Conservation (phyloP, 2,797 vertebrate genomes). For the Cossypha dichroa region DNA sequence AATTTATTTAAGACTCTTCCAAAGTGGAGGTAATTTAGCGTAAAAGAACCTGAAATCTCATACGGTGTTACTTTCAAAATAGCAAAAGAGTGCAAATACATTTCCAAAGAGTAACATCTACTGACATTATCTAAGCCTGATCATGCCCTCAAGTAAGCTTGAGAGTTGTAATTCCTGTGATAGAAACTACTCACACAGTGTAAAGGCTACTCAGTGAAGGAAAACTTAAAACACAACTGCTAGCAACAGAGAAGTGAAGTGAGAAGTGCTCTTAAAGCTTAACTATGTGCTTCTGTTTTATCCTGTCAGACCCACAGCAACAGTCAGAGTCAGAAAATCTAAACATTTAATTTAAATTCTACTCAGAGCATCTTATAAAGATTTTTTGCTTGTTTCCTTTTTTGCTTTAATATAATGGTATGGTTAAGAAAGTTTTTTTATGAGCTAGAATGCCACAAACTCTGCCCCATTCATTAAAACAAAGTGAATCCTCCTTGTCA, state of each 20-base stretch:
- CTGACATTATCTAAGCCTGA: constrained; percentile 10
- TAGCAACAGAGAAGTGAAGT: neutral
- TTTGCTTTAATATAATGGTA: neutral
- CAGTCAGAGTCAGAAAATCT: neutral
- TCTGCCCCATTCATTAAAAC: neutral
- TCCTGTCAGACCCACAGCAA: neutral
- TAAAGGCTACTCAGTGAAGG: neutral
- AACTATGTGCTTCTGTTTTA: neutral
- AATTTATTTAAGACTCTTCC: neutral
- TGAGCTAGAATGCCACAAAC: neutral
- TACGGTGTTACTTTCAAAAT: constrained; percentile 3
- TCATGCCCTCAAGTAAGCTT: neutral
- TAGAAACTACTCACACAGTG: neutral
- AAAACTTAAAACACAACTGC: neutral
- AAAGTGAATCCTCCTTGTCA: neutral
- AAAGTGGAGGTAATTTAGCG: neutral
- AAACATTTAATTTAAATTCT: neutral
- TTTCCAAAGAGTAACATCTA: neutral
- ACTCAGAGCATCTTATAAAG: neutral
- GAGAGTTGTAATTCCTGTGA: neutral
- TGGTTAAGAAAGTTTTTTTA: neutral
- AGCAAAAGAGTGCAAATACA: neutral
- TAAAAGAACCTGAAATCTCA: constrained; percentile 26
- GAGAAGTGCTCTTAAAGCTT: neutral
- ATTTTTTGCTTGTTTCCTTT: neutral